A percentile compares a stretch with the other conserved stretches of the same genome.
Evolutionary conservation across 2,888 invertebrate genomes (phyloP).

Genomic region (Ochropleura plecta): DNA sequence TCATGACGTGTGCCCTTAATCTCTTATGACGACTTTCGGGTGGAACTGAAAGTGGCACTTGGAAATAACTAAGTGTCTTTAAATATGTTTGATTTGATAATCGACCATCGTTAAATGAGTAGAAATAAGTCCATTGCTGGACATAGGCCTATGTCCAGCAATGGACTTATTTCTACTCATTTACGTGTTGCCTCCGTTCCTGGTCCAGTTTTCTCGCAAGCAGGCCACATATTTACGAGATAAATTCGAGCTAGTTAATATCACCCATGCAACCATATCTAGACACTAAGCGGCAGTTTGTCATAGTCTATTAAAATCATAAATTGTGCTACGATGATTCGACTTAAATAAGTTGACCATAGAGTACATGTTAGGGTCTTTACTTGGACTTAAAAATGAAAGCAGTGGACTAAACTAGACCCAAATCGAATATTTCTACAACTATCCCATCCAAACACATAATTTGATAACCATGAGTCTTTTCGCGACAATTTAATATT

Average conservation of each 20-base stretch:
- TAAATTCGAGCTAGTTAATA: not conserved
- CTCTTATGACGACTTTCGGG: not conserved
- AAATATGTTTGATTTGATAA: not conserved
- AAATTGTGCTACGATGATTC: not conserved
- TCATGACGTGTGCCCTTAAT: not conserved
- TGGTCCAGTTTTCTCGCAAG: not conserved
- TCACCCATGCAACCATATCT: not conserved
- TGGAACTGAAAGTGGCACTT: not conserved
- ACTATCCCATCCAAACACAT: not conserved
- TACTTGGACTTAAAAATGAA: no score
- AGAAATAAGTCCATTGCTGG: not conserved
- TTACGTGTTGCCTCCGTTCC: not conserved
- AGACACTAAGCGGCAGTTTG: not conserved
- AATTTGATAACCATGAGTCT: conserved; percentile 3
- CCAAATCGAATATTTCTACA: not conserved
- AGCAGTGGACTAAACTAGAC: not conserved
- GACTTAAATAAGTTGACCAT: not conserved
- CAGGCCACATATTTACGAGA: not conserved
- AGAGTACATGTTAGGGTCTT: not conserved
- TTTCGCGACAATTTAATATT: conserved; percentile 33
- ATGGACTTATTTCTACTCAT: not conserved
- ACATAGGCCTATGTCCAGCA: not conserved
- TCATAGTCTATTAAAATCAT: not conserved
- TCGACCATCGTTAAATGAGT: not conserved
- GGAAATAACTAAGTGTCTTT: not conserved